A percentile compares a stretch with the other conserved stretches of the same genome.
Evolutionary conservation across 2,113 vertebrate genomes (phyloP).

Genomic region (Hucho hucho): DNA sequence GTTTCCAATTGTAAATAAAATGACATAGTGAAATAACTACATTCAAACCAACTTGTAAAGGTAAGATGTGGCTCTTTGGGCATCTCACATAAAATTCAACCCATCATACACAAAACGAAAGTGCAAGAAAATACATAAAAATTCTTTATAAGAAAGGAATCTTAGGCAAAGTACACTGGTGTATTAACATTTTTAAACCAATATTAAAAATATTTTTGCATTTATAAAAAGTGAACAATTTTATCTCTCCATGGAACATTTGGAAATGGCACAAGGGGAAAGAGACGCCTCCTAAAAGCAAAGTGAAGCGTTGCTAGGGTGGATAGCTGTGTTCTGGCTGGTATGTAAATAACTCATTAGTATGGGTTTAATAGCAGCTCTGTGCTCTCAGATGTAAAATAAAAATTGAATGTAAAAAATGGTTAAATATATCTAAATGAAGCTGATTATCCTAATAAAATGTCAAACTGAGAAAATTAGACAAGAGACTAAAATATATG

Average conservation of each 20-base stretch:
- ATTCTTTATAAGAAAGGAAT: background rate
- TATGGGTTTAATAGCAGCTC: conserved; percentile 44
- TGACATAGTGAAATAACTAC: background rate
- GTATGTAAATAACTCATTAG: conserved; percentile 57
- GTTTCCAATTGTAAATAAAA: no score
- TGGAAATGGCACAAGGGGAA: conserved; percentile 4
- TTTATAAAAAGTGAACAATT: background rate
- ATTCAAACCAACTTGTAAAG: background rate
- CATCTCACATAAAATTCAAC: background rate
- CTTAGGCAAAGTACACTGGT: background rate
- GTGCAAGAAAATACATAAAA: conserved; percentile 2
- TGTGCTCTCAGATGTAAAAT: conserved; percentile 30
- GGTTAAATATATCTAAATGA: conserved; percentile 53
- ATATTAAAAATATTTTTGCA: background rate
- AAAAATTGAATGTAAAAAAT: background rate
- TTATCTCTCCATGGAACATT: conserved; percentile 1
- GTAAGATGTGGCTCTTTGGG: background rate
- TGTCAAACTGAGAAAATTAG: conserved; percentile 72
- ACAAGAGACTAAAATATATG: conserved; percentile 62
- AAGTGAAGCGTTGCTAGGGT: conserved; percentile 26
- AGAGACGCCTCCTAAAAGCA: conserved; percentile 1
- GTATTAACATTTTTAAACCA: no score
- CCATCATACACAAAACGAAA: background rate
- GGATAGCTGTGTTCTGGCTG: conserved; percentile 45
- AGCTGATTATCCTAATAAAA: conserved; percentile 73